Percentiles rank a stretch among this genome's conserved stretches.
Evolutionary conservation across 2,888 invertebrate genomes (phyloP).

Genomic region (Myopa testacea): DNA sequence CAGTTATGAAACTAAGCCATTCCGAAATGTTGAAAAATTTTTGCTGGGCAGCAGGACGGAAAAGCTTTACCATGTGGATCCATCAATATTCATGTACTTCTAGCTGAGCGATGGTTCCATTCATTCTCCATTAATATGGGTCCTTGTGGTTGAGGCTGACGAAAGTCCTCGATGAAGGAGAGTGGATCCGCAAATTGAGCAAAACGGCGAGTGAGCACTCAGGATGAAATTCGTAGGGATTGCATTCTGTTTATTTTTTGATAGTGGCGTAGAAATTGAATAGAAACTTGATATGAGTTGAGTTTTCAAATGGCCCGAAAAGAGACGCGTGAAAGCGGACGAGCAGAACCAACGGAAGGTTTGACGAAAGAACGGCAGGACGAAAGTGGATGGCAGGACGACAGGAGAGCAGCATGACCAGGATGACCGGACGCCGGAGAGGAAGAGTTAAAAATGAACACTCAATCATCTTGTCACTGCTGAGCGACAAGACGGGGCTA

Average conservation of each 20-base stretch:
- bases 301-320: no score
- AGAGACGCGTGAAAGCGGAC: no score
- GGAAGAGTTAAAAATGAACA: not conserved
- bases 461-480: not conserved
- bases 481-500: not conserved
- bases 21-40: no score
- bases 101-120: slow-evolving; percentile 3
- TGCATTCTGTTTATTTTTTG: no score
- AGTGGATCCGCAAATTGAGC: not conserved
- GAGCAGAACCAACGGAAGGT: not conserved
- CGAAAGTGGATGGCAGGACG: no score
- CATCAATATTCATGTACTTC: slow-evolving; percentile 14
- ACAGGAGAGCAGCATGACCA: no score
- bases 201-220: not conserved
- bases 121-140: slow-evolving; percentile 10
- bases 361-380: not conserved
- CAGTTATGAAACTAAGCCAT: no score
- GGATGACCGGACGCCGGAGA: not conserved
- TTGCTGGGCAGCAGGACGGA: slow-evolving; percentile 3
- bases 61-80: not conserved
- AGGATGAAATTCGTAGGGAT: no score
- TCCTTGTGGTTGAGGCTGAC: not conserved
- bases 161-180: no score
- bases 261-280: no score
- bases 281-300: no score